These are phyloP conservation scores for Danaus melanippus DNA, from an alignment of 1,140 invertebrate genomes.

Conservation along the genomic window DNA sequence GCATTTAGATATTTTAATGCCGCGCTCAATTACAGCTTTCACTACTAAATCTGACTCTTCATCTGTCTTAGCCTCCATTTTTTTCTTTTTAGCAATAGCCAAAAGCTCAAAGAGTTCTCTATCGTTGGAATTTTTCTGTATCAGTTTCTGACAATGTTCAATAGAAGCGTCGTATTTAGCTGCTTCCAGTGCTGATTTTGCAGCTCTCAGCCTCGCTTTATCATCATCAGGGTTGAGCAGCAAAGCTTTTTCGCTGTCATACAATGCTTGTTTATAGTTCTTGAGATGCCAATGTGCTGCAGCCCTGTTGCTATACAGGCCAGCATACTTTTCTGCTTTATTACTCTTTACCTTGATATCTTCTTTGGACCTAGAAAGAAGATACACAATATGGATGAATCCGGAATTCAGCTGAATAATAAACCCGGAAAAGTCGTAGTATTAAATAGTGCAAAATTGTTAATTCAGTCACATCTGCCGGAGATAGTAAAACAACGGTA, in stretches of 20 bases:
- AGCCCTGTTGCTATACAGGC: slow-evolving; percentile 92
- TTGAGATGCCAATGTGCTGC: slow-evolving; percentile 89
- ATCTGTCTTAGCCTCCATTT: slow-evolving; percentile 71
- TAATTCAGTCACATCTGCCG: too few species aligned
- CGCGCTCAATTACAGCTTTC: slow-evolving; percentile 53
- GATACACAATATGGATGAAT: too few species aligned
- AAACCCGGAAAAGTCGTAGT: too few species aligned
- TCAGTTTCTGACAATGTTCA: slow-evolving; percentile 80
- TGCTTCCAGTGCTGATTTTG: slow-evolving; percentile 80
- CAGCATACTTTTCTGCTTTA: slow-evolving; percentile 83
- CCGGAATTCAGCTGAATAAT: too few species aligned
- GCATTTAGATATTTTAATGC: slow-evolving; percentile 59
- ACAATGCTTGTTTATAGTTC: slow-evolving; percentile 80
- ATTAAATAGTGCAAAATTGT: too few species aligned
- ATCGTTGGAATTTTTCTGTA: slow-evolving; percentile 73
- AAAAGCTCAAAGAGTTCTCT: slow-evolving; percentile 74
- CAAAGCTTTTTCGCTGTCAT: slow-evolving; percentile 76
- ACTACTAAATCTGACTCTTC: slow-evolving; percentile 70
- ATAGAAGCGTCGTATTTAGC: slow-evolving; percentile 82
- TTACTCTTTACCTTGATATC: slow-evolving; percentile 86
- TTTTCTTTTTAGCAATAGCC: slow-evolving; percentile 76
- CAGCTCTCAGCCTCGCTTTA: slow-evolving; percentile 85
- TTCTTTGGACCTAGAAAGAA: slow-evolving; percentile 81
- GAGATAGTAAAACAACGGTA: too few species aligned
- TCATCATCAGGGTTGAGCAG: slow-evolving; percentile 83